Percentiles rank a stretch among this genome's conserved stretches.
phyloP scores from a whole-genome alignment of 37 sponge, comb jelly and placozoan species.

The Halisarca cf. caerulea region DNA sequence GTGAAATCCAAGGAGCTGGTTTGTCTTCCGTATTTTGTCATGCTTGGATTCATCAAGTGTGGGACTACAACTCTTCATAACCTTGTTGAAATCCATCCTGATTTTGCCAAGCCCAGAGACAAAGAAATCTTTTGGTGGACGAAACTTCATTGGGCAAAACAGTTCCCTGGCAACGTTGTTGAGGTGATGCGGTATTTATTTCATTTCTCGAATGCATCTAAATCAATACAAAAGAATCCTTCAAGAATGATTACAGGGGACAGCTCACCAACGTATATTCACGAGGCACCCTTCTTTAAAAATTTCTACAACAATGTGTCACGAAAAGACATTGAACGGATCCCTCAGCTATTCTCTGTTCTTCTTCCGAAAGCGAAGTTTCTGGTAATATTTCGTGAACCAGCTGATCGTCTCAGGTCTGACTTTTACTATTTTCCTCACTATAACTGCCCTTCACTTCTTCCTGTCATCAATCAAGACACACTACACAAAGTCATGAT shows the following conservation, averaged over 20 bases:
- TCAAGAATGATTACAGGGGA: neutral
- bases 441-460: neutral
- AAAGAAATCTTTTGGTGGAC: conserved; percentile 16
- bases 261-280: neutral
- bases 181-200: neutral
- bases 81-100: neutral
- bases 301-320: no score
- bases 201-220: neutral
- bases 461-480: no score
- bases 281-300: neutral
- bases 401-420: neutral
- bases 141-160: neutral
- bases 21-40: neutral
- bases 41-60: conserved; percentile 2
- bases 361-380: neutral
- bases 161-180: neutral
- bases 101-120: neutral
- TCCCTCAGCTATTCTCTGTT: neutral
- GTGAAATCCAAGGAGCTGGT: neutral
- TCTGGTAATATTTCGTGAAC: neutral
- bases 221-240: neutral
- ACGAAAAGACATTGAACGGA: neutral
- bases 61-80: neutral
- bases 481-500: neutral
- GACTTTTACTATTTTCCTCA: neutral